Conservation (phyloP, 2,888 invertebrate genomes). For the Apotomis betuletana region DNA sequence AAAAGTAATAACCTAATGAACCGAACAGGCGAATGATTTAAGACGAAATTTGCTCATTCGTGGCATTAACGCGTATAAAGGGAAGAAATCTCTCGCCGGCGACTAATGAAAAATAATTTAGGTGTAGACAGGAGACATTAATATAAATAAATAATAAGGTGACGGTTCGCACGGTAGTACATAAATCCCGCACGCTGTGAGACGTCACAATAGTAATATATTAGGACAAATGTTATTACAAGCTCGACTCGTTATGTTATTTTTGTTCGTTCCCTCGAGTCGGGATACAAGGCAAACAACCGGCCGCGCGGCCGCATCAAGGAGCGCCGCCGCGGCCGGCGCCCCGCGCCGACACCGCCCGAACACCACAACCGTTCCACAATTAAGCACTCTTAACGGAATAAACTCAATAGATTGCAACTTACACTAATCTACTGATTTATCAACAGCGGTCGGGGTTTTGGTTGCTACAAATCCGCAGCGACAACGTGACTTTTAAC, state of each 20-base stretch:
- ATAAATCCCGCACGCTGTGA: constrained; percentile 73
- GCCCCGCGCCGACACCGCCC: not conserved
- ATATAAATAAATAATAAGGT: constrained; percentile 78
- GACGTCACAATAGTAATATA: constrained; percentile 81
- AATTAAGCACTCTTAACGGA: not conserved
- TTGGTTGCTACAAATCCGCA: too few relatives aligned
- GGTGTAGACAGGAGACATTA: constrained; percentile 72
- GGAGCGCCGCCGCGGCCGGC: constrained; percentile 39
- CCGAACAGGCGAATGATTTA: constrained; percentile 37
- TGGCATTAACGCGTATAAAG: constrained; percentile 56
- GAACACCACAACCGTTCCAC: not conserved
- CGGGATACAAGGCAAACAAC: constrained; percentile 60
- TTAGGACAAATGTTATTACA: constrained; percentile 82
- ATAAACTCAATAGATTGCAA: not conserved
- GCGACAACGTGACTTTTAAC: too few relatives aligned
- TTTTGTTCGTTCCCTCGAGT: constrained; percentile 72
- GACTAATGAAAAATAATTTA: constrained; percentile 75
- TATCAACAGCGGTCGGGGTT: not conserved
- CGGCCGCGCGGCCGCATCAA: constrained; percentile 51
- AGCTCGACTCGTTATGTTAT: constrained; percentile 79
- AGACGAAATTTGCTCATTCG: constrained; percentile 56
- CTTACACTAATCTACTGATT: not conserved
- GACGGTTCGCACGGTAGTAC: constrained; percentile 75
- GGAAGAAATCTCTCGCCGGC: constrained; percentile 52
- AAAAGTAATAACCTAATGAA: constrained; percentile 41